Evolutionary conservation across 2,888 invertebrate species (phyloP).

Genomic region (Pteria penguin): DNA sequence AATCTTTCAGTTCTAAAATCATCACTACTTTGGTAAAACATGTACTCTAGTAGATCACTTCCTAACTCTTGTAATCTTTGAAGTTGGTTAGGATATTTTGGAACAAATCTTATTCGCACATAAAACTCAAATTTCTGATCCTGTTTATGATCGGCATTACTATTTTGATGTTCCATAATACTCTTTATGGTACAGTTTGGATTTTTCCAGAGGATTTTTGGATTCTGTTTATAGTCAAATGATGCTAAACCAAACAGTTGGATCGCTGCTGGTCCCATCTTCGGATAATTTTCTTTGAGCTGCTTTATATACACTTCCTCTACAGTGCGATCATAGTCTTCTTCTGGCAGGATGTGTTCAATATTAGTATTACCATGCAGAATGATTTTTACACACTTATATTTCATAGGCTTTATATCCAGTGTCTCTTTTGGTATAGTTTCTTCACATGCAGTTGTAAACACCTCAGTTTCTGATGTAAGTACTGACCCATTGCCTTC

Average conservation of each 20-base stretch:
- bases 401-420: not conserved
- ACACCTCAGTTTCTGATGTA: too few species aligned
- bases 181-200: slow-evolving; percentile 19
- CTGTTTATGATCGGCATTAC: too few species aligned
- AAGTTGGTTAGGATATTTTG: slow-evolving; percentile 3
- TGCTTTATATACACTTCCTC: slow-evolving; percentile 19
- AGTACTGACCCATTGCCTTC: too few species aligned
- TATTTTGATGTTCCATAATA: not conserved
- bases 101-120: slow-evolving; percentile 33
- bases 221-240: slow-evolving; percentile 17
- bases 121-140: slow-evolving; percentile 5
- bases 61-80: slow-evolving; percentile 2
- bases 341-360: not conserved
- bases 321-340: slow-evolving; percentile 7
- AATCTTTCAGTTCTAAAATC: slow-evolving; percentile 29
- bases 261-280: slow-evolving; percentile 37
- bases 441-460: not conserved
- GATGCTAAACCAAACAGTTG: slow-evolving; percentile 39
- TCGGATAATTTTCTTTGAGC: slow-evolving; percentile 5
- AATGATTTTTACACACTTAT: not conserved
- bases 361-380: not conserved
- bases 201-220: slow-evolving; percentile 33
- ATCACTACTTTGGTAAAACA: slow-evolving; percentile 29
- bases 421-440: not conserved
- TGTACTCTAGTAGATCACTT: slow-evolving; percentile 22